phyloP scores from a whole-genome alignment of 2,113 vertebrate genomes.

The Synodontis membranacea region DNA sequence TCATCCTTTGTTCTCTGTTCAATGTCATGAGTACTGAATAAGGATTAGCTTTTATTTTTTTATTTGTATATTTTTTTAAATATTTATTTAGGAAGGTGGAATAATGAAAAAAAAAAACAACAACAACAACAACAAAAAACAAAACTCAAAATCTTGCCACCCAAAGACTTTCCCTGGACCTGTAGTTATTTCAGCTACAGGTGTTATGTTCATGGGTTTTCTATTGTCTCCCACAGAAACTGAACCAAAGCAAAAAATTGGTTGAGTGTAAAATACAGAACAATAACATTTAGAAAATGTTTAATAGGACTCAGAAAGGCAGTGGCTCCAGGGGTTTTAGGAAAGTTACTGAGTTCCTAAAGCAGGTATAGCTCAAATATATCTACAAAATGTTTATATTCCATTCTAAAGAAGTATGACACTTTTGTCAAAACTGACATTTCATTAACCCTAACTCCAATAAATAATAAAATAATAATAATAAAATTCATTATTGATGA shows the following conservation, averaged over 20 bases:
- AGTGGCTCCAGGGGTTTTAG: not conserved
- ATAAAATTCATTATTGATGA: not conserved
- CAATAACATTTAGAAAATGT: not conserved
- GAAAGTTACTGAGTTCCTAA: not conserved
- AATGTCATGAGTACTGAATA: not conserved
- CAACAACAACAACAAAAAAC: no score
- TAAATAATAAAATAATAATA: no score
- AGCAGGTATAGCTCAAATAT: not conserved
- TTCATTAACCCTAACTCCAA: no score
- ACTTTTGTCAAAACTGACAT: not conserved
- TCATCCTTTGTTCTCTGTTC: not conserved
- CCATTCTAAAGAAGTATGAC: not conserved
- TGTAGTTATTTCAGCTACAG: not conserved
- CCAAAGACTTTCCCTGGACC: not conserved
- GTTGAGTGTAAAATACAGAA: not conserved
- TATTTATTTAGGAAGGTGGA: not conserved
- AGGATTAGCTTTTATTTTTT: not conserved
- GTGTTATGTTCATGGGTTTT: constrained; percentile 4
- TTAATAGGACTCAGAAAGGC: not conserved
- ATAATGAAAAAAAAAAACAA: no score
- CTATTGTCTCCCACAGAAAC: not conserved
- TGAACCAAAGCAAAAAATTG: not conserved
- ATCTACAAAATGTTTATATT: not conserved
- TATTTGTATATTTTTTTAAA: no score
- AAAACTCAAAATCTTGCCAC: not conserved